Conservation (phyloP, 2,113 vertebrate genomes). For the Mystacornis crossleyi region DNA sequence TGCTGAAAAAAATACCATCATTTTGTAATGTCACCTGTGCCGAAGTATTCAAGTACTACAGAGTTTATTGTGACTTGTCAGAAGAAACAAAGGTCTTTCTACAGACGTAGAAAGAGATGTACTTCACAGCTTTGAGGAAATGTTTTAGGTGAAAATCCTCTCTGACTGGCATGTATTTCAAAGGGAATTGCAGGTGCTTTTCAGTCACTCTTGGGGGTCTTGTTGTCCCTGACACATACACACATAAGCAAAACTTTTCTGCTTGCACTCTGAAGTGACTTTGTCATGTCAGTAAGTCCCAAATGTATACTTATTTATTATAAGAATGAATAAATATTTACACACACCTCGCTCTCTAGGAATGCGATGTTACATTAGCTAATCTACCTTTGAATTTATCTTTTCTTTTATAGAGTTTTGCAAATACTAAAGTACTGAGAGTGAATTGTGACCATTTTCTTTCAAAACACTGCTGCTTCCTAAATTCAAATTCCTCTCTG, state of each 20-base stretch:
- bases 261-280: neutral
- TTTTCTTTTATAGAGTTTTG: neutral
- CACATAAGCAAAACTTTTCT: neutral
- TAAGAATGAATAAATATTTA: neutral
- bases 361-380: neutral
- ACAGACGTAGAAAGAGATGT: neutral
- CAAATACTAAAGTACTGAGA: neutral
- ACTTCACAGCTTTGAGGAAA: neutral
- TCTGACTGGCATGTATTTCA: neutral
- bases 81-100: neutral
- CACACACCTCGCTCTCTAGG: neutral
- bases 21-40: neutral
- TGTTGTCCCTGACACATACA: neutral
- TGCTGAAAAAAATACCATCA: neutral
- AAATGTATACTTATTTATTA: neutral
- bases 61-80: neutral
- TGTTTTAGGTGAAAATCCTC: neutral
- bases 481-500: neutral
- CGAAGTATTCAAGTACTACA: neutral
- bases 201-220: neutral
- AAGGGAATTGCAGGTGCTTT: neutral
- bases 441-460: neutral
- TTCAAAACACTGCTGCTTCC: neutral
- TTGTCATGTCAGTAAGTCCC: neutral
- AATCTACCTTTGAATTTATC: neutral